Conservation (phyloP, 2,113 vertebrate genomes). For the Euleptes europaea region DNA sequence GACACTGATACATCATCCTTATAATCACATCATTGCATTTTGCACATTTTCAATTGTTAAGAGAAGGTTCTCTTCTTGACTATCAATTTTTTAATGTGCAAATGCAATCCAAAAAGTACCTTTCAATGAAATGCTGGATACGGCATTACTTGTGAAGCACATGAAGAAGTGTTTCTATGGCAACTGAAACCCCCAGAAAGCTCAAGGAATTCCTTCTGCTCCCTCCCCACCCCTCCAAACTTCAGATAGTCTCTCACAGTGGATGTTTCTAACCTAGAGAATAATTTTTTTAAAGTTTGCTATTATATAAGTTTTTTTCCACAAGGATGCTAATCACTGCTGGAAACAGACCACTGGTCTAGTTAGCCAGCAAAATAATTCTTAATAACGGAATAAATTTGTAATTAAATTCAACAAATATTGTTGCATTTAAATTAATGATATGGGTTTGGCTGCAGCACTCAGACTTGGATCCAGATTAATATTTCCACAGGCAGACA, state of each 20-base stretch:
- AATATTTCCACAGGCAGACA: too few relatives aligned
- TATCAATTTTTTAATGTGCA: neutral
- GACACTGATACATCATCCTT: neutral
- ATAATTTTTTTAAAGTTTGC: neutral
- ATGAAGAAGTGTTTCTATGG: slow-evolving; percentile 37
- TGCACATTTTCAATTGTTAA: neutral
- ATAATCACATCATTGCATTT: neutral
- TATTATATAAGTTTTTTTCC: neutral
- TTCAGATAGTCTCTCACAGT: neutral
- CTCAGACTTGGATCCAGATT: too few relatives aligned
- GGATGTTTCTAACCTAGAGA: neutral
- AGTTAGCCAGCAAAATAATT: neutral
- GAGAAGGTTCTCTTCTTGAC: neutral
- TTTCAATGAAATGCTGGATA: slow-evolving; percentile 12
- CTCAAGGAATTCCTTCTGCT: neutral
- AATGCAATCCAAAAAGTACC: neutral
- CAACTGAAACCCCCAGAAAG: neutral
- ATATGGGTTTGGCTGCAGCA: neutral
- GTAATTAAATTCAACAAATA: neutral
- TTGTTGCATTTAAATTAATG: neutral
- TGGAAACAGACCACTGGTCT: neutral
- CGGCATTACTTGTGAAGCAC: neutral
- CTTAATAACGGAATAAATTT: neutral
- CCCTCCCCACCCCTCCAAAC: neutral
- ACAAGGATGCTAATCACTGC: neutral